Percentiles rank a stretch among this genome's conserved stretches.
phyloP scores from a whole-genome alignment of 2,797 vertebrate species.

The Silurus lanzhouensis region DNA sequence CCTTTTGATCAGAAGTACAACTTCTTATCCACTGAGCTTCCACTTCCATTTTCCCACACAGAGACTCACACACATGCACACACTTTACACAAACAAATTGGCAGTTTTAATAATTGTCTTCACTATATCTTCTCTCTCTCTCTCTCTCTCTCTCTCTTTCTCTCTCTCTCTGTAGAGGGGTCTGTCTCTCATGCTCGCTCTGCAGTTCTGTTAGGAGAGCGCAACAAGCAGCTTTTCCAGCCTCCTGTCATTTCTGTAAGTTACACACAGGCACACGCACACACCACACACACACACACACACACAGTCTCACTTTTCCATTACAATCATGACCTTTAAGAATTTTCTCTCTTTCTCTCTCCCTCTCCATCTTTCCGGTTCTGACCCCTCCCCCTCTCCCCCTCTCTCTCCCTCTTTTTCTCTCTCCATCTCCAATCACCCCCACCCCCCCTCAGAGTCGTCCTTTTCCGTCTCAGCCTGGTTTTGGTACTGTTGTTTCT shows the following conservation, averaged over 20 bases:
- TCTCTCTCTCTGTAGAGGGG: neutral
- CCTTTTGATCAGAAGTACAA: too few relatives aligned
- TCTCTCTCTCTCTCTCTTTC: neutral
- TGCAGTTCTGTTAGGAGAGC: constrained; percentile 16
- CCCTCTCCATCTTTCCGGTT: neutral
- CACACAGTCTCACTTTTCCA: neutral
- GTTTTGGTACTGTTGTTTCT: constrained; percentile 66
- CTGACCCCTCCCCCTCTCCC: neutral
- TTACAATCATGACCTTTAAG: too few relatives aligned
- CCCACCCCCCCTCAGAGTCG: constrained; percentile 62
- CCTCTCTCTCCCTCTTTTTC: neutral
- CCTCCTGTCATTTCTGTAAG: constrained; percentile 17
- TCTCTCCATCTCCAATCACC: too few relatives aligned
- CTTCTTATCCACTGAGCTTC: too few relatives aligned
- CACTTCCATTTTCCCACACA: too few relatives aligned
- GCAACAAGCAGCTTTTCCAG: constrained; percentile 12
- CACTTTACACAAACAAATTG: too few relatives aligned
- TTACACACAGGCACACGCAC: neutral
- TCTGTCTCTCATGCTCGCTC: constrained; percentile 1
- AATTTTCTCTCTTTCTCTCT: neutral
- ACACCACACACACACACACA: neutral
- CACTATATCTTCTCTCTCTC: neutral
- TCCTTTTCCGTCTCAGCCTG: constrained; percentile 71
- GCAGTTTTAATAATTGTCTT: too few relatives aligned
- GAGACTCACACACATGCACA: too few relatives aligned